Evolutionary conservation across 2,797 vertebrate species (phyloP), one percentile per base, ranked within the genome.

Genomic region (Neomorphus geoffroyi): DNA sequence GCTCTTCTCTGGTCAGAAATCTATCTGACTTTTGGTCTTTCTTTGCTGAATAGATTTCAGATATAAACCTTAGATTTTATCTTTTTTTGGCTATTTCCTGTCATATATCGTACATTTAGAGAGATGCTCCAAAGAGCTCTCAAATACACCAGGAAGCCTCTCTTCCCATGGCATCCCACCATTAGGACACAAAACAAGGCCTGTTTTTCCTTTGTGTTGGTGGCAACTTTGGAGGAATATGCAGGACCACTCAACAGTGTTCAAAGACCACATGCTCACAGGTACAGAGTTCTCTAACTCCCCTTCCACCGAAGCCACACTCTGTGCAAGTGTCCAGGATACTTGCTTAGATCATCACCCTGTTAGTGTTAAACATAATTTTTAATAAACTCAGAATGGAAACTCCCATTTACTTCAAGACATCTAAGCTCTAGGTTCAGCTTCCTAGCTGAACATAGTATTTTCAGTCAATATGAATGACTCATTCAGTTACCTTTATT

Each of bases 231-330:
- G 50, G 17, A 51, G 54, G 50, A 67, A 53, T 41, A 32, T 48
- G 5, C 28, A 51, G 30, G 9, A 51, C 21, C 8, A 12, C 37
- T 18, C 66, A 1, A 0, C 5, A 21, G 11, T 10, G 4, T 23
- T 24, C 51, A 39, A 23, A 80, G 5, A 45, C 32, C 22, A 13
- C 1, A 3, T 27, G 32, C 21, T 53, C 45, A 10, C 2, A n/a
- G 10, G 11, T 28, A 43, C 1, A 6, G 30, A 69, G 26, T 33
- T 43, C n/a, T 41, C 18, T 10, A 22, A 28, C 14, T 23, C 18
- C 9, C 4, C 46, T 54, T 75, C 10, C 33, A 18, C 21, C 8
- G 12, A 75, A 81, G n/a, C 16, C 18, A 13, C 21, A 3, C 5
- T 24, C 11, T 9, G 26, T 50, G 60, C 27, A 58, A 15, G 14